Percentiles rank a stretch among this genome's conserved stretches.
phyloP scores from a whole-genome alignment of 2,888 invertebrate species.

The Sarcophaga rosellei region DNA sequence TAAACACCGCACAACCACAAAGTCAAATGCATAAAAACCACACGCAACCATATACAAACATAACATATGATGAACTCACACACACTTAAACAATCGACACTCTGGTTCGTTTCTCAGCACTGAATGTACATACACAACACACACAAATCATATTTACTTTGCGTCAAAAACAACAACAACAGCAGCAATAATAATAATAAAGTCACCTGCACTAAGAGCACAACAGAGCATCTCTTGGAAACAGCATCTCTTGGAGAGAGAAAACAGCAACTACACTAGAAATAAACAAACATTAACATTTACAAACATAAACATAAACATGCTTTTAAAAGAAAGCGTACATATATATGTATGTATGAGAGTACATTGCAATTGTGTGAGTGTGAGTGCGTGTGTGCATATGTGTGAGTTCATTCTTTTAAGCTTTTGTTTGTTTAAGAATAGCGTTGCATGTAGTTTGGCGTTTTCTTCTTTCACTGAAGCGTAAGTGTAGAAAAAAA shows the following conservation, averaged over 20 bases:
- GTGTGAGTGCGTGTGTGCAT: slow-evolving; percentile 19
- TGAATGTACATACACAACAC: slow-evolving; percentile 8
- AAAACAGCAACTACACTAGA: neutral
- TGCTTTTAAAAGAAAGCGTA: slow-evolving; percentile 5
- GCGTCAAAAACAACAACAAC: slow-evolving; percentile 25
- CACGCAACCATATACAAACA: slow-evolving; percentile 67
- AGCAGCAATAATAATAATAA: slow-evolving; percentile 19
- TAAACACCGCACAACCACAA: slow-evolving; percentile 67
- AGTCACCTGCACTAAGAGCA: slow-evolving; percentile 7
- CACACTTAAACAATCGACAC: slow-evolving; percentile 10
- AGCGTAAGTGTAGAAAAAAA: slow-evolving; percentile 59
- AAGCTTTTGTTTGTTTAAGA: slow-evolving; percentile 50
- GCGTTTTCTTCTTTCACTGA: slow-evolving; percentile 56
- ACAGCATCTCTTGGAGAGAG: slow-evolving; percentile 9
- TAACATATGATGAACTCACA: slow-evolving; percentile 5
- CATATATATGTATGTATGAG: neutral
- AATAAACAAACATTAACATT: slow-evolving; percentile 54
- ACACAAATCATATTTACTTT: slow-evolving; percentile 60
- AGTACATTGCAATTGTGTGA: slow-evolving; percentile 41
- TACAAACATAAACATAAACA: slow-evolving; percentile 23
- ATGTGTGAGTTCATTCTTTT: slow-evolving; percentile 45
- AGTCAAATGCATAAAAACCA: slow-evolving; percentile 70
- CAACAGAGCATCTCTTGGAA: neutral
- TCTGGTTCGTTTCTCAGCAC: neutral
- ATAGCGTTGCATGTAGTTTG: slow-evolving; percentile 30